Evolutionary conservation across 2,888 invertebrate genomes (phyloP).

Genomic region (Lamproptera curius): DNA sequence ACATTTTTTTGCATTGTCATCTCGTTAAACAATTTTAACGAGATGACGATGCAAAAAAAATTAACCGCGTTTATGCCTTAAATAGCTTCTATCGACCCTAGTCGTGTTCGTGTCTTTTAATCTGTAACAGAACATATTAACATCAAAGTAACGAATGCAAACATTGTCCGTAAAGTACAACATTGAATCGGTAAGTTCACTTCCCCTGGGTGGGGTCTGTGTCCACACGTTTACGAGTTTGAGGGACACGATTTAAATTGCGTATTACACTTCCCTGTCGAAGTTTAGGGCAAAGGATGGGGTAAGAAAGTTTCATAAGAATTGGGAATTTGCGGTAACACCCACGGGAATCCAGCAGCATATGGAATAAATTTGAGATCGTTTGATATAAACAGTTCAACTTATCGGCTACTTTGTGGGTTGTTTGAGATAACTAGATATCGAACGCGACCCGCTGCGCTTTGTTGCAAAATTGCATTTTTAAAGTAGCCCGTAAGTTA

Average conservation of each 20-base stretch:
- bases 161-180: too few species aligned
- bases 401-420: constrained; percentile 15
- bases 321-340: constrained; percentile 46
- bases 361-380: constrained; percentile 31
- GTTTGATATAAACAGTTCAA: constrained; percentile 15
- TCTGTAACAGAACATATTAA: too few species aligned
- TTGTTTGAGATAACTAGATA: constrained; percentile 15
- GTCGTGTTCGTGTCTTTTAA: too few species aligned
- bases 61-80: too few species aligned
- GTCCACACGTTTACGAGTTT: constrained; percentile 49
- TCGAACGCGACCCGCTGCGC: constrained; percentile 9
- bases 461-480: constrained; percentile 8
- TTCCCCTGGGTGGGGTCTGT: too few species aligned
- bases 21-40: too few species aligned
- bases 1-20: too few species aligned
- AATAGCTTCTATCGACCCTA: too few species aligned
- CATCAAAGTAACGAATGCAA: too few species aligned
- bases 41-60: too few species aligned
- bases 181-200: too few species aligned
- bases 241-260: constrained; percentile 66
- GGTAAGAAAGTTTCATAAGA: constrained; percentile 47
- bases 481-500: neutral
- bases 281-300: constrained; percentile 40
- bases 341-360: constrained; percentile 32
- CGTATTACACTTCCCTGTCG: constrained; percentile 44